phyloP scores from a whole-genome alignment of 2,888 invertebrate species.

The Hypomecis atomaria region DNA sequence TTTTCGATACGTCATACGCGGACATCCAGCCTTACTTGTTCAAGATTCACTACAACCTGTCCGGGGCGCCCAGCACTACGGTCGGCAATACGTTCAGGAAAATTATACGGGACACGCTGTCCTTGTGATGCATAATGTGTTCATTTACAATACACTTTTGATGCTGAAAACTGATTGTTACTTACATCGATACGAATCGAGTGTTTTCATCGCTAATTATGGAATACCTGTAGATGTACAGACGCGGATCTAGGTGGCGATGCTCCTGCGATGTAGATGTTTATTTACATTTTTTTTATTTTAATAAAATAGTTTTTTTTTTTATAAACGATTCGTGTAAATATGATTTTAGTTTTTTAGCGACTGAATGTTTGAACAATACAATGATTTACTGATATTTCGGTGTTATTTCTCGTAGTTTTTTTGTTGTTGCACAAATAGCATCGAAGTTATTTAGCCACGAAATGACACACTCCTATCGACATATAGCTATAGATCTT shows the following conservation, averaged over 20 bases:
- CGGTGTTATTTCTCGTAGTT: slow-evolving; percentile 29
- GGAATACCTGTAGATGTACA: not conserved
- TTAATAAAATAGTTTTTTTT: slow-evolving; percentile 9
- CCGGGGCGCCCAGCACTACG: slow-evolving; percentile 91
- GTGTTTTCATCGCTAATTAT: not conserved
- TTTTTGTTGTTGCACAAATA: slow-evolving; percentile 30
- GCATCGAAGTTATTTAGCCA: not conserved
- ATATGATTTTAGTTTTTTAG: slow-evolving; percentile 15
- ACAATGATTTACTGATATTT: slow-evolving; percentile 17
- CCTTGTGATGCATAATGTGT: slow-evolving; percentile 85
- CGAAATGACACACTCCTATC: not conserved
- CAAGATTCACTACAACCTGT: slow-evolving; percentile 93
- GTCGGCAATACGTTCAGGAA: slow-evolving; percentile 96
- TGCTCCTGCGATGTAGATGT: slow-evolving; percentile 20
- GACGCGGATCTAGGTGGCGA: slow-evolving; percentile 1
- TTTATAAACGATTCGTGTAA: slow-evolving; percentile 14
- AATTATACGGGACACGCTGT: slow-evolving; percentile 93
- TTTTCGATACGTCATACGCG: slow-evolving; percentile 96
- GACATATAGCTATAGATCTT: slow-evolving; percentile 5
- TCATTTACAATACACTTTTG: slow-evolving; percentile 29
- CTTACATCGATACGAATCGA: slow-evolving; percentile 16
- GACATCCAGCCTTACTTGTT: slow-evolving; percentile 99
- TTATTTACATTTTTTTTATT: slow-evolving; percentile 19
- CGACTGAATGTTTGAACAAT: slow-evolving; percentile 15
- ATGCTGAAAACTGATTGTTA: slow-evolving; percentile 13